Percentiles rank a stretch among this genome's conserved stretches.
These are phyloP conservation scores for Dromaius novaehollandiae DNA, from an alignment of 2,113 vertebrate species.

Conservation along the genomic window DNA sequence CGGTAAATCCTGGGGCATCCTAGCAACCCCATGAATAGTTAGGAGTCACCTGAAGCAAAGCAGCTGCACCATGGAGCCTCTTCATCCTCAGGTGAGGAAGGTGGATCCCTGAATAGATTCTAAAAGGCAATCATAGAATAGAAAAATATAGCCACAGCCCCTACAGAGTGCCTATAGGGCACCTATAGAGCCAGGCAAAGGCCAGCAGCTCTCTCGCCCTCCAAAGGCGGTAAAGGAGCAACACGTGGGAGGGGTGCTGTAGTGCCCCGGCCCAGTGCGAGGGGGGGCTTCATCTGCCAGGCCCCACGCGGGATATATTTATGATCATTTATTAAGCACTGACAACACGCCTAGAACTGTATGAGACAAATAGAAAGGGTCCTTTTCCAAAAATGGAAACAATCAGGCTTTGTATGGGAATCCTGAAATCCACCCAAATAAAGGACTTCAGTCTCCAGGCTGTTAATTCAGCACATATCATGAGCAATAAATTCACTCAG, in stretches of 20 bases:
- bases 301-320: background rate
- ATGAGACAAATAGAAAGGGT: background rate
- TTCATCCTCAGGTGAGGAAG: background rate
- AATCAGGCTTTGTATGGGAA: background rate
- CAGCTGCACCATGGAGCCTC: background rate
- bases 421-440: background rate
- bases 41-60: background rate
- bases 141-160: background rate
- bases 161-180: accelerated
- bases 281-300: background rate
- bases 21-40: background rate
- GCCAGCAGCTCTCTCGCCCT: background rate
- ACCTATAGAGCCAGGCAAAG: background rate
- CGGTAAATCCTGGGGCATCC: background rate
- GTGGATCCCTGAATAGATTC: background rate
- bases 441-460: background rate
- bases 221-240: background rate
- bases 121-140: background rate
- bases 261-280: background rate
- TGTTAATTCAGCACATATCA: background rate
- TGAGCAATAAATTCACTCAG: background rate
- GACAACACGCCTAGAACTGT: background rate
- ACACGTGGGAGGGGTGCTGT: background rate
- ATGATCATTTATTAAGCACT: background rate
- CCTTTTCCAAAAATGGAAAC: background rate